A percentile compares a stretch with the other conserved stretches of the same genome.
These are phyloP conservation scores for Engystomops pustulosus DNA, from an alignment of 2,113 vertebrate species.

Conservation along the genomic window DNA sequence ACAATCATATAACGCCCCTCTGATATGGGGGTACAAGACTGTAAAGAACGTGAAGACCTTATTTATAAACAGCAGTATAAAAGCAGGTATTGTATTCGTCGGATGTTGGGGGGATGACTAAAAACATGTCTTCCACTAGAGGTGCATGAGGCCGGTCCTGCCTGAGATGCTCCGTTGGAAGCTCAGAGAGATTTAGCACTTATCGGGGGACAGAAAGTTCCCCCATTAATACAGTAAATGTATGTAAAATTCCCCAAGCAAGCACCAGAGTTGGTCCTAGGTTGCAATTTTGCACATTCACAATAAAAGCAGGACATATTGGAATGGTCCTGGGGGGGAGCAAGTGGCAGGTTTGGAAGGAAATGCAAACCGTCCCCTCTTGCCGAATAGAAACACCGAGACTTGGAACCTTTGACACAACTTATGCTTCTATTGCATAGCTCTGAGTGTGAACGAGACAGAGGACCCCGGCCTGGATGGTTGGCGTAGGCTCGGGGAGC, in stretches of 20 bases:
- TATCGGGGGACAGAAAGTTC: background rate
- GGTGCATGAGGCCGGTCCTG: conserved; percentile 29
- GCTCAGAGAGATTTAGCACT: conserved; percentile 41
- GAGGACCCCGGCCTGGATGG: background rate
- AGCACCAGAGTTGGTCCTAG: conserved; percentile 43
- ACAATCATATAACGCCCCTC: background rate
- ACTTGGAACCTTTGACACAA: conserved; percentile 11
- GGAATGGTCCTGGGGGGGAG: background rate
- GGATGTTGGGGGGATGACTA: conserved; percentile 64
- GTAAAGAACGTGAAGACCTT: conserved; percentile 11
- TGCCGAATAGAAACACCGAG: background rate
- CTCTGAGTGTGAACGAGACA: background rate
- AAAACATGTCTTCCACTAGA: conserved; percentile 47
- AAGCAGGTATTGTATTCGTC: conserved; percentile 66
- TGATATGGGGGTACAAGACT: background rate
- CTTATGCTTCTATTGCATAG: conserved; percentile 49
- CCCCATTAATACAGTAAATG: conserved; percentile 48
- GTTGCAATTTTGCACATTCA: conserved; percentile 13
- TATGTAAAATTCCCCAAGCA: conserved; percentile 22
- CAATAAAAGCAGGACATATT: background rate
- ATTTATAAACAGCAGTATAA: conserved; percentile 54
- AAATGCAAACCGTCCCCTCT: background rate
- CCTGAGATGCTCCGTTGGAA: conserved; percentile 41
- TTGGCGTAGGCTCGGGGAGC: conserved; percentile 8
- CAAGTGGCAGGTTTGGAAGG: background rate